Evolutionary conservation across 2,113 vertebrate species (phyloP).

Genomic region (Dascyllus trimaculatus): DNA sequence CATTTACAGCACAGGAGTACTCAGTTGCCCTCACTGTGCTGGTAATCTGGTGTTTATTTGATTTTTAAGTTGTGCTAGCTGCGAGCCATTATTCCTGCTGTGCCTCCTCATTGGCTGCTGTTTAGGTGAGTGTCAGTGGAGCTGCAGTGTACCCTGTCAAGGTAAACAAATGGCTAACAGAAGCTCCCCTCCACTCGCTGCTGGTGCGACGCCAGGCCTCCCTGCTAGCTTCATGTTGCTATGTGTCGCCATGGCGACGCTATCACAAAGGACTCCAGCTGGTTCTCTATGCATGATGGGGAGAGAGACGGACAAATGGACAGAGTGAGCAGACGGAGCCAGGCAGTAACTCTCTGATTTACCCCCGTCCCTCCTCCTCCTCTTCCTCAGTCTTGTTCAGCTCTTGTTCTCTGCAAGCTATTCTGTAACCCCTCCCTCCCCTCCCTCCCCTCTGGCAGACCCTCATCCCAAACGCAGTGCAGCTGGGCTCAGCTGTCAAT

Average conservation of each 20-base stretch:
- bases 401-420: slow-evolving; percentile 53
- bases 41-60: slow-evolving; percentile 19
- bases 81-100: slow-evolving; percentile 26
- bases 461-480: slow-evolving; percentile 74
- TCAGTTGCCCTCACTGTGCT: neutral
- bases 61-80: slow-evolving; percentile 8
- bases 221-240: slow-evolving; percentile 74
- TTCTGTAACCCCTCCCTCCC: slow-evolving; percentile 58
- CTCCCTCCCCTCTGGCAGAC: slow-evolving; percentile 62
- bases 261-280: slow-evolving; percentile 84
- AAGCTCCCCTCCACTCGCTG: slow-evolving; percentile 46
- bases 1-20: slow-evolving; percentile 10
- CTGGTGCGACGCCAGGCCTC: slow-evolving; percentile 68
- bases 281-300: slow-evolving; percentile 53
- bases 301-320: slow-evolving; percentile 66
- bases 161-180: slow-evolving; percentile 72
- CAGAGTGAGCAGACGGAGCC: slow-evolving; percentile 66
- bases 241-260: slow-evolving; percentile 77
- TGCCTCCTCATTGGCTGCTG: slow-evolving; percentile 35
- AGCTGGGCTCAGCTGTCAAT: slow-evolving; percentile 82
- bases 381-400: slow-evolving; percentile 33
- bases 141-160: slow-evolving; percentile 63
- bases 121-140: slow-evolving; percentile 43
- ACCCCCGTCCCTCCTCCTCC: slow-evolving; percentile 52
- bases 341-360: slow-evolving; percentile 59